phyloP scores from a whole-genome alignment of 2,797 vertebrate genomes.

The Tachyglossus aculeatus region DNA sequence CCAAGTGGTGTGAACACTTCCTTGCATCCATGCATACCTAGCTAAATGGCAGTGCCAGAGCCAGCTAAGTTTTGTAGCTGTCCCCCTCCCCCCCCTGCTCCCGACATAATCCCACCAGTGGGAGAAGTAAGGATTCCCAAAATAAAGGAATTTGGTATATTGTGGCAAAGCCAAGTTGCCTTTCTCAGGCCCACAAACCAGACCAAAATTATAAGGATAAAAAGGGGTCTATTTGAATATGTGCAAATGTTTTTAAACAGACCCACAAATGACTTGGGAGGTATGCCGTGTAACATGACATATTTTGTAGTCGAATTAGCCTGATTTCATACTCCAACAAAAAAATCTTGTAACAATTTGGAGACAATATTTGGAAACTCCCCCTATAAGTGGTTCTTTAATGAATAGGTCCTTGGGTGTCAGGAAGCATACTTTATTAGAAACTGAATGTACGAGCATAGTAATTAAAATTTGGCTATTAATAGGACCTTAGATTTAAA shows the following conservation, averaged over 20 bases:
- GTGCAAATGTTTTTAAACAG: slow-evolving; percentile 36
- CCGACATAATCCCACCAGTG: background rate
- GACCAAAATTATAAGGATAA: too few species aligned
- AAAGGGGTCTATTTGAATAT: too few species aligned
- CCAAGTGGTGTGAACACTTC: too few species aligned
- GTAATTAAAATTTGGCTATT: slow-evolving; percentile 76
- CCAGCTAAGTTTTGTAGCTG: too few species aligned
- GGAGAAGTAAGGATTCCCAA: background rate
- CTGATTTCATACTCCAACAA: slow-evolving; percentile 41
- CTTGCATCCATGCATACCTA: too few species aligned
- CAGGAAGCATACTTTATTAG: slow-evolving; percentile 59
- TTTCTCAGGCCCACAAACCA: background rate
- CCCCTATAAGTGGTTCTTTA: slow-evolving; percentile 47
- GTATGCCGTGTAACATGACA: slow-evolving; percentile 38
- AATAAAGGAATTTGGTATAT: slow-evolving; percentile 26
- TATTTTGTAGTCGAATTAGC: slow-evolving; percentile 46
- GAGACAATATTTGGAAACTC: slow-evolving; percentile 49
- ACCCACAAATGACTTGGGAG: slow-evolving; percentile 42
- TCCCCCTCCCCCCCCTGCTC: rapidly evolving
- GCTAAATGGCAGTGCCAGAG: too few species aligned
- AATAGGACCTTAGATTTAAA: slow-evolving; percentile 71
- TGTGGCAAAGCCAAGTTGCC: slow-evolving; percentile 13
- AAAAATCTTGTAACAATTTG: slow-evolving; percentile 54
- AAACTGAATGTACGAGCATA: slow-evolving; percentile 68
- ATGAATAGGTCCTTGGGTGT: slow-evolving; percentile 62